Evolutionary conservation across 2,797 vertebrate species (phyloP).

Genomic region (Bothrops alternatus): DNA sequence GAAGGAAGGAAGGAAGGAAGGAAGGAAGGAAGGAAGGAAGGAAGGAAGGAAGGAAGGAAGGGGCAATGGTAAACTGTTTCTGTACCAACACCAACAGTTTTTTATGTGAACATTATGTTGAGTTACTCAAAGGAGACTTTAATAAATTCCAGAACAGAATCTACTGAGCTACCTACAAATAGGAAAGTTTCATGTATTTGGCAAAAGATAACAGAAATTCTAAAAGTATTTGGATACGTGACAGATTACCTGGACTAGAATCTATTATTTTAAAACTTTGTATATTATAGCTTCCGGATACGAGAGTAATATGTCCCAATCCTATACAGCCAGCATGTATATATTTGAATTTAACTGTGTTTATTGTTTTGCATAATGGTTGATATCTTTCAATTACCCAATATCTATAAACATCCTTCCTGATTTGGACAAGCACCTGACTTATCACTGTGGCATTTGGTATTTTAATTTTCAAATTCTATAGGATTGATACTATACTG

Average conservation of each 20-base stretch:
- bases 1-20: no score
- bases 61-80: neutral
- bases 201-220: neutral
- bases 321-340: neutral
- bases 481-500: neutral
- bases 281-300: neutral
- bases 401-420: neutral
- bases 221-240: neutral
- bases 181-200: neutral
- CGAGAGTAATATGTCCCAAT: neutral
- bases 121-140: neutral
- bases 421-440: neutral
- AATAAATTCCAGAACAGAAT: neutral
- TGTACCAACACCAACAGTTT: neutral
- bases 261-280: neutral
- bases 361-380: neutral
- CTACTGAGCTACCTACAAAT: neutral
- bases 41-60: neutral
- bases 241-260: neutral
- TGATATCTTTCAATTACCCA: neutral
- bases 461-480: neutral
- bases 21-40: neutral
- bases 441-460: neutral
- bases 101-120: neutral
- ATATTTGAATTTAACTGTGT: neutral